Evolutionary conservation across 92 coral and sea anemone genomes (phyloP), one percentile per base, ranked within the genome.

Genomic region (Porites lobata): DNA sequence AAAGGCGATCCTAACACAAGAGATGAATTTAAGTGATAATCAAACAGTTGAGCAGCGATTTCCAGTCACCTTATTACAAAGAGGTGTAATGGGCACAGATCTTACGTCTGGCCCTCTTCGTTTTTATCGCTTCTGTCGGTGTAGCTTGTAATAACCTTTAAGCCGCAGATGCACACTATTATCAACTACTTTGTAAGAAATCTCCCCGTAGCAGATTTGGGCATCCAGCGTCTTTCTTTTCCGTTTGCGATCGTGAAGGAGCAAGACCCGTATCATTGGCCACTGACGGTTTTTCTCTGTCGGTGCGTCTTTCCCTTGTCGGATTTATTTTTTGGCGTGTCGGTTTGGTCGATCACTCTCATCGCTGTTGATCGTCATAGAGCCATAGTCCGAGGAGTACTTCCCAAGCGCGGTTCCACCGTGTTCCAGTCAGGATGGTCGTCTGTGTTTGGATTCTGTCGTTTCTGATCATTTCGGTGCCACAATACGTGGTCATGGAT

Each of bases 281-380:
- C 92, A 4, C 89, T 95, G 53, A 96, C 96, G 12, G 91, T 79
- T 81, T 86, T 65, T 59, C 32, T 85, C 58, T 95, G 96, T 43
- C 89, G 84, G 4, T 92, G 85, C 56, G 81, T 93, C 13, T 53
- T 63, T 4, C 96, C 96, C 20, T 72, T 90, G 7, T 58, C 75
- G 13, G 98, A 95, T 59, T 75, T 87, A 11, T 91, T 91, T 43
- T 86, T 78, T 56, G 92, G 96, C 11, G 98, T 88, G 4, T 92
- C 96, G 0, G 90, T 95, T 53, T 95, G 98, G 98, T 87, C 98
- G 1, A 95, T 95, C 21, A 86, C 95, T 20, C 77, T 87, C 13
- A 91, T 95, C 24, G 96, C 98, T 9, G 67, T 95, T 10, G 95
- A 94, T 62, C 91, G 98, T 43, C 93, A 95, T 89, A 57, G 85